These are phyloP conservation scores for Pollimyrus isidori DNA, from an alignment of 2,113 vertebrate genomes.

Conservation along the genomic window DNA sequence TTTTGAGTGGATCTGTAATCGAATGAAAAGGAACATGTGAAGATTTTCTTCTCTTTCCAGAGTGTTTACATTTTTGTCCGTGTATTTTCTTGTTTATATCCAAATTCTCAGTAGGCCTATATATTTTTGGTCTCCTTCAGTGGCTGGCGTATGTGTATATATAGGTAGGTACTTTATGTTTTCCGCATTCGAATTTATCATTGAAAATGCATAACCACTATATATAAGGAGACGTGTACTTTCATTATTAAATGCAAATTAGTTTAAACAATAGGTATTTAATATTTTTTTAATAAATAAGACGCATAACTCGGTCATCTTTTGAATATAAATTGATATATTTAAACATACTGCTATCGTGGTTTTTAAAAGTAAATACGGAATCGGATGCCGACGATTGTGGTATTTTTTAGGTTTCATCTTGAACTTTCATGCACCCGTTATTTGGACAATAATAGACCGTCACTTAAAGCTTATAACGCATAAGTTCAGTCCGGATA, in stretches of 20 bases:
- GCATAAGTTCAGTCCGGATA: neutral
- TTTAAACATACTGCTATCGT: neutral
- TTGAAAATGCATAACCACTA: neutral
- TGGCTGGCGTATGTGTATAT: constrained; percentile 36
- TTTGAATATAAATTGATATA: neutral
- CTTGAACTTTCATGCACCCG: neutral
- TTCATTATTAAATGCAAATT: neutral
- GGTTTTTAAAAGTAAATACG: neutral
- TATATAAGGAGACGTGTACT: neutral
- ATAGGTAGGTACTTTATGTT: constrained; percentile 52
- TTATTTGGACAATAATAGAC: neutral
- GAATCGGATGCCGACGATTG: neutral
- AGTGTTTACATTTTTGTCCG: constrained; percentile 24
- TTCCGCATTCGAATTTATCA: constrained; percentile 30
- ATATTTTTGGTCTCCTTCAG: constrained; percentile 28
- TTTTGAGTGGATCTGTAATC: constrained; percentile 6
- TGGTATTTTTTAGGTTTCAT: neutral
- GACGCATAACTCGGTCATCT: neutral
- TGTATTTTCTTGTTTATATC: constrained; percentile 30
- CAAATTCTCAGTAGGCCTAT: constrained; percentile 15
- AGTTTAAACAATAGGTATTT: neutral
- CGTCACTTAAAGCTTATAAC: neutral
- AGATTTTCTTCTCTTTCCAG: constrained; percentile 21
- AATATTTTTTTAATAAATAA: neutral
- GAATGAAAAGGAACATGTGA: constrained; percentile 2